A percentile compares a stretch with the other conserved stretches of the same genome.
phyloP scores from a whole-genome alignment of 2,797 vertebrate species.

The Threskiornis aethiopicus region DNA sequence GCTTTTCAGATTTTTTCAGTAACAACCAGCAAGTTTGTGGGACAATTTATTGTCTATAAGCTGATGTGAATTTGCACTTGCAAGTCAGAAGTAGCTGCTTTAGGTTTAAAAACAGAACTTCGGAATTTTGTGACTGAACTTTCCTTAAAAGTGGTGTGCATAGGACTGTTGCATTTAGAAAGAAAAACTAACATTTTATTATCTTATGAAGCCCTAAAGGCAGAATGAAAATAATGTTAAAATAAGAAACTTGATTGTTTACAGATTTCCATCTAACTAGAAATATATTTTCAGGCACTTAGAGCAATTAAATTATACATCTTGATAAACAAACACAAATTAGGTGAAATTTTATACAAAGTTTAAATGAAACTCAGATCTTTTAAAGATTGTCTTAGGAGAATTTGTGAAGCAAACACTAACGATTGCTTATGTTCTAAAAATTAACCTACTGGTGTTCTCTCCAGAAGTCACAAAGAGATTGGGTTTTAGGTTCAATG shows the following conservation, averaged over 20 bases:
- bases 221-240: constrained; percentile 7
- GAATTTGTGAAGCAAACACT: not conserved
- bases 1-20: not conserved
- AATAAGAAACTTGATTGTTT: constrained; percentile 35
- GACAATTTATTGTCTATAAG: not conserved
- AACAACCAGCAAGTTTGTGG: not conserved
- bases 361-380: constrained; percentile 4
- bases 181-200: not conserved
- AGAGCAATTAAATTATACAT: constrained; percentile 29
- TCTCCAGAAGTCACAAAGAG: not conserved
- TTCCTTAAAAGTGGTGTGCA: not conserved
- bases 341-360: constrained; percentile 20
- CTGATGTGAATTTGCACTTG: not conserved
- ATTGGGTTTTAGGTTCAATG: not conserved
- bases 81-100: not conserved
- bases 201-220: not conserved
- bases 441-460: not conserved
- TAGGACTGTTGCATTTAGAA: not conserved
- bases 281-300: constrained; percentile 44
- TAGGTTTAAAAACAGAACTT: not conserved
- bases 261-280: not conserved
- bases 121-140: not conserved
- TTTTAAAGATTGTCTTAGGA: not conserved
- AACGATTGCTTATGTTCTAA: not conserved
- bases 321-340: constrained; percentile 30